A percentile compares a stretch with the other conserved stretches of the same genome.
Evolutionary conservation across 2,888 invertebrate species (phyloP).

Genomic region (Oscheius sp.): DNA sequence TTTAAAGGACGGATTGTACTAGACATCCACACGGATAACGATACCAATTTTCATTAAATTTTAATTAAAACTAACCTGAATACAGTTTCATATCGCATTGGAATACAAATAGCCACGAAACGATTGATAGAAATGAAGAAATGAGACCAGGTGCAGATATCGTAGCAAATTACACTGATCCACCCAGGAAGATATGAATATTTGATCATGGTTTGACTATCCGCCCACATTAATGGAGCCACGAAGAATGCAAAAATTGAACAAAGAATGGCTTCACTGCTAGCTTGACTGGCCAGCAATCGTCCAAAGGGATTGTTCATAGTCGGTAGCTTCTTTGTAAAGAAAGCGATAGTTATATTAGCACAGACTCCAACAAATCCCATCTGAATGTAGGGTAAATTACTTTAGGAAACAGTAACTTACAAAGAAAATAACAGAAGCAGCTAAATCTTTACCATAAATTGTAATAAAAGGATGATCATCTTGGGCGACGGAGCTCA

Average conservation of each 20-base stretch:
- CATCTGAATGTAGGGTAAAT: not conserved
- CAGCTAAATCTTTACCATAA: slow-evolving; percentile 10
- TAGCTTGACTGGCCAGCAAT: slow-evolving; percentile 25
- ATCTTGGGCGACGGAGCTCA: slow-evolving; percentile 14
- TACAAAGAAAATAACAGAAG: slow-evolving; percentile 24
- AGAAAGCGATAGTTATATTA: not conserved
- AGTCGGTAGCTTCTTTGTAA: slow-evolving; percentile 3
- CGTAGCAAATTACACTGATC: slow-evolving; percentile 23
- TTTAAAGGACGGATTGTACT: not conserved
- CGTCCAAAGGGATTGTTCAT: slow-evolving; percentile 27
- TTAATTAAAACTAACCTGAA: slow-evolving; percentile 23
- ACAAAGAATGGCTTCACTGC: slow-evolving; percentile 3
- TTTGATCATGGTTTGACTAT: not conserved
- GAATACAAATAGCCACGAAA: slow-evolving; percentile 26
- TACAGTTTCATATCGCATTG: slow-evolving; percentile 2
- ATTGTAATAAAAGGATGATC: slow-evolving; percentile 1
- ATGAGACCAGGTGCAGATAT: slow-evolving; percentile 28
- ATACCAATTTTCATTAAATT: no score
- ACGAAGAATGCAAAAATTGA: slow-evolving; percentile 24
- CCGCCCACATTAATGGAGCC: slow-evolving; percentile 28
- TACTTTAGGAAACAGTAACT: not conserved
- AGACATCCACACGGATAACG: no score
- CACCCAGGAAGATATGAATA: slow-evolving; percentile 8
- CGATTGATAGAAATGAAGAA: slow-evolving; percentile 30
- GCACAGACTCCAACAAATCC: not conserved